Conservation (phyloP, 1,140 invertebrate genomes). For the Notospermus geniculatus region DNA sequence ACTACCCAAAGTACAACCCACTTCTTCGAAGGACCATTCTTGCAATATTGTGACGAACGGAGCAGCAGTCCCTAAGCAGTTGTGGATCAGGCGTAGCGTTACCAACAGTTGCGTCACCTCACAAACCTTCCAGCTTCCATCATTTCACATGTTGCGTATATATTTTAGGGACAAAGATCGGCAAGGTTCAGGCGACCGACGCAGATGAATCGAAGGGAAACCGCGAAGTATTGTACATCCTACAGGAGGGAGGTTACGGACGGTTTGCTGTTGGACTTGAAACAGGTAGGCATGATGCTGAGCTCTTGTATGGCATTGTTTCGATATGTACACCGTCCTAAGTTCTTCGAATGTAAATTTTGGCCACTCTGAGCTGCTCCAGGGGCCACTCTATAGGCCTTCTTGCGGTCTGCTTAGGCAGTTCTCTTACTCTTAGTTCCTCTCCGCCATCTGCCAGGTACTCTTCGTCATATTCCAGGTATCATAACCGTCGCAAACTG, state of each 20-base stretch:
- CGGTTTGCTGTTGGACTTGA: constrained; percentile 20
- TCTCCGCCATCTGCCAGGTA: background rate
- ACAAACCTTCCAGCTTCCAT: too few species aligned
- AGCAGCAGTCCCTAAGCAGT: too few species aligned
- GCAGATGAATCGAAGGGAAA: constrained; percentile 11
- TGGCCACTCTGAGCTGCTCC: too few species aligned
- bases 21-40: too few species aligned
- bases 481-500: background rate
- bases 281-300: constrained; percentile 5
- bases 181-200: constrained; percentile 13
- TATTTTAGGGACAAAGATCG: constrained; percentile 8
- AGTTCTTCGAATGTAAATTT: too few species aligned
- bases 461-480: background rate
- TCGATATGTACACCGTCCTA: background rate
- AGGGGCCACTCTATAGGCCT: too few species aligned
- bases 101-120: too few species aligned
- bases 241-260: constrained; percentile 18
- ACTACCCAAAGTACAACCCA: too few species aligned
- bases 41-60: too few species aligned
- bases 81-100: too few species aligned
- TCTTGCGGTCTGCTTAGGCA: background rate
- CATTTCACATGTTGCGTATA: too few species aligned
- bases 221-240: constrained; percentile 14
- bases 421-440: background rate
- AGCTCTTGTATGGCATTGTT: background rate